phyloP scores from a whole-genome alignment of 1,140 invertebrate species.

The Aphelinus certus region DNA sequence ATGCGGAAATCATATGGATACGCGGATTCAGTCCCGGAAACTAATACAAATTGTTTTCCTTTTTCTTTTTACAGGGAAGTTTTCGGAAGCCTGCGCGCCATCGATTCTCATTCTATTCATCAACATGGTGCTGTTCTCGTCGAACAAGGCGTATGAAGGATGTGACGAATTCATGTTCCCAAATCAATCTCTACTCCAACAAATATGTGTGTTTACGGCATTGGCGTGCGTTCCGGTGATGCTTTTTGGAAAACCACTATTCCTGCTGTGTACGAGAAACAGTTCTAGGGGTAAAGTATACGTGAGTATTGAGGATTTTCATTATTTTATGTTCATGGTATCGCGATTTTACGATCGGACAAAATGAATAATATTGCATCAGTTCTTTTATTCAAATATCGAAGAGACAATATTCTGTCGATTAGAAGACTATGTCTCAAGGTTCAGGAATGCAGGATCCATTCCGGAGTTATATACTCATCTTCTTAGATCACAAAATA shows the following conservation, averaged over 20 bases:
- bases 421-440: too few species aligned
- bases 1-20: too few species aligned
- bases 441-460: too few species aligned
- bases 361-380: too few species aligned
- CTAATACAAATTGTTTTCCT: conserved; percentile 5
- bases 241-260: conserved; percentile 90
- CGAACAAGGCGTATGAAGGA: conserved; percentile 57
- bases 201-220: conserved; percentile 77
- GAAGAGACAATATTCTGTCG: too few species aligned
- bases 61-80: conserved; percentile 32
- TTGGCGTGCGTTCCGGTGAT: conserved; percentile 91
- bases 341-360: too few species aligned
- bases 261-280: conserved; percentile 63
- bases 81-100: conserved; percentile 75
- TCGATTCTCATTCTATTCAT: conserved; percentile 91
- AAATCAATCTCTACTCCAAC: conserved; percentile 77
- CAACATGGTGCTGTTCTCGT: conserved; percentile 88
- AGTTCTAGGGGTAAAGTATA: conserved; percentile 18
- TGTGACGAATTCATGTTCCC: conserved; percentile 81
- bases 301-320: conserved; percentile 38
- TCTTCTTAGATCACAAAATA: too few species aligned
- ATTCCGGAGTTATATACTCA: too few species aligned
- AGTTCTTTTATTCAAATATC: not conserved
- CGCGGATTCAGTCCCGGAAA: not conserved
- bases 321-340: too few species aligned